Conservation (phyloP, 1,140 invertebrate species). For the Gonioctena quinquepunctata region DNA sequence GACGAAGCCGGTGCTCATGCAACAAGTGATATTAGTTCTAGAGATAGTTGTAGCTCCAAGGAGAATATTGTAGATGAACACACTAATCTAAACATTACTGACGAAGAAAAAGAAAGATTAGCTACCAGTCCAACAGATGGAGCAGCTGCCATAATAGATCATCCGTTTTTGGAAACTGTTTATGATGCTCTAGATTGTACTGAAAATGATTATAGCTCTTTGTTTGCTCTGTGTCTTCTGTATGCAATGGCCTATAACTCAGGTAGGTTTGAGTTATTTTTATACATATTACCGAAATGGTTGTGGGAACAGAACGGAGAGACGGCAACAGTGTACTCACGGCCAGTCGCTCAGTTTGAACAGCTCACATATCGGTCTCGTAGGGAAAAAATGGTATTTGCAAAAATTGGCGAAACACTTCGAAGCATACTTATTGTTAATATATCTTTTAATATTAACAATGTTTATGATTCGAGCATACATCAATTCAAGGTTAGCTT, state of each 20-base stretch:
- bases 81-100: conserved; percentile 88
- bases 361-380: no score
- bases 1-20: conserved; percentile 50
- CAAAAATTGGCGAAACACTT: no score
- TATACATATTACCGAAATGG: no score
- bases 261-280: conserved; percentile 78
- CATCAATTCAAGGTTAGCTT: no score
- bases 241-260: conserved; percentile 93
- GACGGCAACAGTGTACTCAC: no score
- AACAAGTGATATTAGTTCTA: conserved; percentile 31
- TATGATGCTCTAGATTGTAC: conserved; percentile 80
- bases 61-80: conserved; percentile 45
- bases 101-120: conserved; percentile 86
- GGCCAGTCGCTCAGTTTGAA: no score
- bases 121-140: conserved; percentile 57
- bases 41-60: conserved; percentile 38
- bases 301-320: no score
- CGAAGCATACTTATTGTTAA: no score
- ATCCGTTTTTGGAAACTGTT: conserved; percentile 88
- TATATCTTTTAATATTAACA: no score
- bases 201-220: conserved; percentile 92
- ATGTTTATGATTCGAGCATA: no score
- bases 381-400: no score
- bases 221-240: conserved; percentile 90
- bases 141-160: conserved; percentile 59